Conservation (phyloP, 2,888 invertebrate species). For the Drosophila atripex region DNA sequence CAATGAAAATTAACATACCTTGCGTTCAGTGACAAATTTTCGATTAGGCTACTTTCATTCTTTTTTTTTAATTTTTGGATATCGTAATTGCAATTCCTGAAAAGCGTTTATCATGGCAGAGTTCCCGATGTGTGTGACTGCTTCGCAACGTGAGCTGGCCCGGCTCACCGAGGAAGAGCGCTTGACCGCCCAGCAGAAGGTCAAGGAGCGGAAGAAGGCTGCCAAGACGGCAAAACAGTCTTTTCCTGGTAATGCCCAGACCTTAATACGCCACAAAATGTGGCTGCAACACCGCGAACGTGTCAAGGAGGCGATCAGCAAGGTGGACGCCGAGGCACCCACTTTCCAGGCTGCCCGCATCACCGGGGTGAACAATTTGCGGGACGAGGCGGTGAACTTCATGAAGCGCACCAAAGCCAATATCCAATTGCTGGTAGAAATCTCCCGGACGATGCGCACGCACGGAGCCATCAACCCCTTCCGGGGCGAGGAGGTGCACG, state of each 20-base stretch:
- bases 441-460: constrained; percentile 55
- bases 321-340: constrained; percentile 52
- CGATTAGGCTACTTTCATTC: neutral
- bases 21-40: constrained; percentile 9
- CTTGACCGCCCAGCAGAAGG: constrained; percentile 2
- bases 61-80: neutral
- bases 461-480: constrained; percentile 56
- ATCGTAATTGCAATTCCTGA: neutral
- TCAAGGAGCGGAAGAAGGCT: neutral
- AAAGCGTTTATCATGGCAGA: constrained; percentile 5
- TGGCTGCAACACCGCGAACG: constrained; percentile 60
- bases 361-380: constrained; percentile 48
- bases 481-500: constrained; percentile 39
- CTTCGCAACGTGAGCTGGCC: constrained; percentile 9
- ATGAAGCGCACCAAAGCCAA: constrained; percentile 61
- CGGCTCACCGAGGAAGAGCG: constrained; percentile 12
- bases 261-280: constrained; percentile 13
- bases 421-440: constrained; percentile 51
- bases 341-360: constrained; percentile 47
- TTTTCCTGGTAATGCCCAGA: neutral
- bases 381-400: constrained; percentile 52
- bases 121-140: constrained; percentile 41
- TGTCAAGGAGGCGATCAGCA: constrained; percentile 19
- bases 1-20: neutral
- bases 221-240: neutral